Base-by-base conservation (phyloP, 2,888 invertebrate species). In the Chirona hameri region DNA sequence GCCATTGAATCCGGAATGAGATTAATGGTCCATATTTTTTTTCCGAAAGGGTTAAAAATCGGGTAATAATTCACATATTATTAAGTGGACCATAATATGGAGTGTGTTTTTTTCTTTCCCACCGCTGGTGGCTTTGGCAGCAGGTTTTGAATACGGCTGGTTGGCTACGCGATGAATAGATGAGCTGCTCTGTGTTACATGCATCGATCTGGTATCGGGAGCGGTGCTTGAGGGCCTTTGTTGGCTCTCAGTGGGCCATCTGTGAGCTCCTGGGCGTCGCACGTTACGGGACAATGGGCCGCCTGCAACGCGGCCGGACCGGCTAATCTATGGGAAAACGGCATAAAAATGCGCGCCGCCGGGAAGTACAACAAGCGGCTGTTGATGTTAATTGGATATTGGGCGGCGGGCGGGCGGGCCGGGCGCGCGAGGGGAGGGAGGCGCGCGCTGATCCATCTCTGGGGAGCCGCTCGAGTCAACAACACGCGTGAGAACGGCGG, bases 391-490 rank as follows among this genome's bases (percentile, higher is more conserved):
- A 76, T 76, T 76, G 76, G 76, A 76, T 76, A 76, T 76, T 76
- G 76, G 76, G 39, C 46, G 76, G 46, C 31, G 15, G 72, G 72
- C 31, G 72, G 72, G 31, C 31, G 31, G 72, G 76, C 46, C 27
- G 46, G 31, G 39, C 46, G 60, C 79, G 60, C 46, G 81, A 80
- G 39, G 81, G 82, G 80, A 52, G 83, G 81, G 82, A 31, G 80
- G 76, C 76, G 82, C 39, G 55, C 55, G 76, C 39, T 76, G 81
- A 39, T 81, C 55, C 65, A 76, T 79, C 81, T 27, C 82, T 52
- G 83, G 72, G 76, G 81, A 69, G 81, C 39, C 80, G 82, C 81
- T 29, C 72, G 60, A 52, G 55, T 69, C 81, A 82, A 79, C 31
- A 81, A 39, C 31, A 48, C 69, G 39, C 83, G 57, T 48, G 80